Conservation (phyloP, 2,888 invertebrate genomes). For the Epirrhoe alternata region DNA sequence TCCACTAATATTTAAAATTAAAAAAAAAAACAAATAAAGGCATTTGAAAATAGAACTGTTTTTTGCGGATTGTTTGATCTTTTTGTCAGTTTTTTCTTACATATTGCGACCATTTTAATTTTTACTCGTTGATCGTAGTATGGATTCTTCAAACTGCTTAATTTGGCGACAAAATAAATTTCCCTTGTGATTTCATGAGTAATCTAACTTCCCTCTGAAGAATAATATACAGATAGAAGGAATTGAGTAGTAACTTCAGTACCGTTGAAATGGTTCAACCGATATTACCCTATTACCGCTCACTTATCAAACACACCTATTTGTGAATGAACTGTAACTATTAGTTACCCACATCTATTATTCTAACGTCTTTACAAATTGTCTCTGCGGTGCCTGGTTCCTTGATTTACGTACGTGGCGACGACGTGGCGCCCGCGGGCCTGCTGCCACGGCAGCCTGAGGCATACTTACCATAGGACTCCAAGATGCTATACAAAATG, state of each 20-base stretch:
- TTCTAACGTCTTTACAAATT: slow-evolving; percentile 42
- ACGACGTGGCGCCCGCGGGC: slow-evolving; percentile 42
- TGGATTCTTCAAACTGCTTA: no score
- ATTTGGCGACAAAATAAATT: no score
- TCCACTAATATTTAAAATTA: no score
- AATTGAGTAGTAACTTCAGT: not conserved
- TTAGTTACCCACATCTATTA: slow-evolving; percentile 38
- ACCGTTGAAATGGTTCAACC: not conserved
- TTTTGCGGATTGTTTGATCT: no score
- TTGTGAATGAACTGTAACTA: slow-evolving; percentile 30
- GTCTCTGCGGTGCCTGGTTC: slow-evolving; percentile 34
- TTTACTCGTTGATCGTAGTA: no score
- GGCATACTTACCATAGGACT: slow-evolving; percentile 9
- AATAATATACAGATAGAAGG: not conserved
- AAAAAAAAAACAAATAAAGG: no score
- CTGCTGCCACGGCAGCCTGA: slow-evolving; percentile 17
- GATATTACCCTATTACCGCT: slow-evolving; percentile 4
- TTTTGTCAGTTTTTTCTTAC: no score
- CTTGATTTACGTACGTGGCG: slow-evolving; percentile 48
- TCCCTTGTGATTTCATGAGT: no score
- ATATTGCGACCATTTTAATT: no score
- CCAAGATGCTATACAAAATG: not conserved
- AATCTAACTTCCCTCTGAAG: no score
- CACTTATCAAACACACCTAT: slow-evolving; percentile 23
- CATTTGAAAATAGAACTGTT: no score